phyloP scores from a whole-genome alignment of 2,797 vertebrate genomes.

The Enteromius unitaeniatus region DNA sequence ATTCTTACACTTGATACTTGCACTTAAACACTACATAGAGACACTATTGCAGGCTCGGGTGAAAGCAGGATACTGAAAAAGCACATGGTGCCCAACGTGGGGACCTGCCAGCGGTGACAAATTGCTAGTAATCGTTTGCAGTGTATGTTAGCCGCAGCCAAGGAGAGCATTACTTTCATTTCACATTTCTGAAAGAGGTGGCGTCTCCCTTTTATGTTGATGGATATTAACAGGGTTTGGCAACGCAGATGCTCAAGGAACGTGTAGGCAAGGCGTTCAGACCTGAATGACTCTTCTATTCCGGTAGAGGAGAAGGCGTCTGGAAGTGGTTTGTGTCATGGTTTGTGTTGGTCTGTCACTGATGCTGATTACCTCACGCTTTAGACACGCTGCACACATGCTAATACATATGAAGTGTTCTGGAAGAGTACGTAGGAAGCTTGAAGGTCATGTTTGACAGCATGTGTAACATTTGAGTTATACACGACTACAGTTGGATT shows the following conservation, averaged over 20 bases:
- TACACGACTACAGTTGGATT: neutral
- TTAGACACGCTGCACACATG: neutral
- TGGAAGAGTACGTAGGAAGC: conserved; percentile 14
- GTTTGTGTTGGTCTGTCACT: conserved; percentile 18
- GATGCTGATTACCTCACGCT: conserved; percentile 23
- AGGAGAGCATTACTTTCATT: conserved; percentile 23
- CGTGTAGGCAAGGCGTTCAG: neutral
- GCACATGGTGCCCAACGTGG: neutral
- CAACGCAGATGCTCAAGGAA: neutral
- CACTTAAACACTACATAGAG: conserved; percentile 14
- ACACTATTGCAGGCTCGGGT: neutral
- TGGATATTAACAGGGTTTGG: conserved; percentile 30
- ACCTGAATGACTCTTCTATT: conserved; percentile 17
- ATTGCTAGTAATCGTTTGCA: conserved; percentile 16
- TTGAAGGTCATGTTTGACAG: conserved; percentile 40
- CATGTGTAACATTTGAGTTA: neutral
- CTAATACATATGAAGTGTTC: neutral
- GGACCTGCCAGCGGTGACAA: conserved; percentile 38
- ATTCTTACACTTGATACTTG: neutral
- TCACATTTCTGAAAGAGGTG: conserved; percentile 31
- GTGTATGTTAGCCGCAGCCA: conserved; percentile 20
- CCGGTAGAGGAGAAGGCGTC: conserved; percentile 7
- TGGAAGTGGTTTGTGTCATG: conserved; percentile 33
- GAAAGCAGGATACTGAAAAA: neutral
- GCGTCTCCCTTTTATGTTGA: conserved; percentile 29